Percentiles rank a stretch among this genome's conserved stretches.
These are phyloP conservation scores for Drosophila orosa DNA, from an alignment of 1,140 invertebrate genomes.

Conservation along the genomic window DNA sequence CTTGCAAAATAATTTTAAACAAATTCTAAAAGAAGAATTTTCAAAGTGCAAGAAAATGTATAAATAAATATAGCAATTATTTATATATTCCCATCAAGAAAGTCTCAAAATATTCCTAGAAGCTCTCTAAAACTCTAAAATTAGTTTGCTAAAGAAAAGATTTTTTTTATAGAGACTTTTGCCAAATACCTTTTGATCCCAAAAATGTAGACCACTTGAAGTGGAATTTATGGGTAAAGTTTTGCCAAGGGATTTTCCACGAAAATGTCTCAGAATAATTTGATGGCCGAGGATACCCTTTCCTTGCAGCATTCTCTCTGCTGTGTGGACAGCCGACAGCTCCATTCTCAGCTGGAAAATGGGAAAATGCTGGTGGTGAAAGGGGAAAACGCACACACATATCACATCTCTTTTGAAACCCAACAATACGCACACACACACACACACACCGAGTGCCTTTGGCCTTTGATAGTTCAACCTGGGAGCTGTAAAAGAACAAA, in stretches of 20 bases:
- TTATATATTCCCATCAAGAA: neutral
- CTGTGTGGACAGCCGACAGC: conserved; percentile 32
- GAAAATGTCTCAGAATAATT: conserved; percentile 18
- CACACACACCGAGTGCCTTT: conserved; percentile 8
- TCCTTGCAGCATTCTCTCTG: conserved; percentile 2
- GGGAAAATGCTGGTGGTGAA: conserved; percentile 7
- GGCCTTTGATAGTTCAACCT: conserved; percentile 47
- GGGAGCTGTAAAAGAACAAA: neutral
- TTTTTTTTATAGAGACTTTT: conserved; percentile 16
- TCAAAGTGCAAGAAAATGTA: neutral
- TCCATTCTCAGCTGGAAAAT: conserved; percentile 43
- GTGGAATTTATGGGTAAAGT: conserved; percentile 12
- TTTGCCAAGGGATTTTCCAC: neutral
- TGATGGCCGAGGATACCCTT: conserved; percentile 34
- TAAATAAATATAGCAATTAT: neutral
- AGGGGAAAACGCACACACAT: neutral
- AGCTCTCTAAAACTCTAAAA: neutral
- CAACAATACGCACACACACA: conserved; percentile 18
- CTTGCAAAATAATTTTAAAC: neutral
- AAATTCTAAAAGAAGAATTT: too few relatives aligned
- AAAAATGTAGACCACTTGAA: conserved; percentile 9
- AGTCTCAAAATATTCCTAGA: neutral
- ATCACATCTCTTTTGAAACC: conserved; percentile 39
- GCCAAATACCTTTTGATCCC: conserved; percentile 4
- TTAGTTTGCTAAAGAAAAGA: conserved; percentile 1